Evolutionary conservation across 2,888 invertebrate genomes (phyloP), one percentile per base, ranked within the genome.

Genomic region (Prionchulus punctatus): DNA sequence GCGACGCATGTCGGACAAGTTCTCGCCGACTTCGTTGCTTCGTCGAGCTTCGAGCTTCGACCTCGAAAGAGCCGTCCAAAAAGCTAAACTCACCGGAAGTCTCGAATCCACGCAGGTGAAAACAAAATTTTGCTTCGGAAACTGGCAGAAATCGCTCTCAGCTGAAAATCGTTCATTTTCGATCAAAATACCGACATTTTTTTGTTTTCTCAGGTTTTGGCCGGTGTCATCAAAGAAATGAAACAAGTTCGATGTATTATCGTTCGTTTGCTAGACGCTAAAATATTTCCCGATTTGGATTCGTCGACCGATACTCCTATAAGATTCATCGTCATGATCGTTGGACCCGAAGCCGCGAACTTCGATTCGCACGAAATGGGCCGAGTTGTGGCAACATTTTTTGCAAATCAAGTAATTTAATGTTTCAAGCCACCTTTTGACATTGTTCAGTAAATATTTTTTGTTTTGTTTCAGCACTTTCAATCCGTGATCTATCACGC

Each of bases 301-400:
- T 18, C n/a, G 15, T 12, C 78, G 72, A 77, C 79, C 30, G 75
- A 86, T 1, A 83, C 92, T 62, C 92, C 92, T 0, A 87, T 89
- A 43, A 79, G 91, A 59, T 92, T 92, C 70, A 80, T 94, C 79
- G 90, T 91, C 70, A 81, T 90, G 50, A 76, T 92, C n/a, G 75
- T 94, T 60, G 91, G 91, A 0, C 92, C 92, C 2, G 63, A 65
- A 26, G 80, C 80, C 53, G 81, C 83, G 0, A 84, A 85, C 63
- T 78, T 91, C 65, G 91, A 94, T 73, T 91, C 91, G 72, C 88
- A 90, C 73, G 92, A 94, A 77, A 85, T 92, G 57, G 91, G 91
- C 67, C 80, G 92, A 55, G 87, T 90, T 3, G 87, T 94, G 65
- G 86, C 91, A 1, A 91, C 92, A 0, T 79, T 94, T 27, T 91